These are phyloP conservation scores for Melinaea marsaeus DNA, from an alignment of 2,888 invertebrate species.

Conservation along the genomic window DNA sequence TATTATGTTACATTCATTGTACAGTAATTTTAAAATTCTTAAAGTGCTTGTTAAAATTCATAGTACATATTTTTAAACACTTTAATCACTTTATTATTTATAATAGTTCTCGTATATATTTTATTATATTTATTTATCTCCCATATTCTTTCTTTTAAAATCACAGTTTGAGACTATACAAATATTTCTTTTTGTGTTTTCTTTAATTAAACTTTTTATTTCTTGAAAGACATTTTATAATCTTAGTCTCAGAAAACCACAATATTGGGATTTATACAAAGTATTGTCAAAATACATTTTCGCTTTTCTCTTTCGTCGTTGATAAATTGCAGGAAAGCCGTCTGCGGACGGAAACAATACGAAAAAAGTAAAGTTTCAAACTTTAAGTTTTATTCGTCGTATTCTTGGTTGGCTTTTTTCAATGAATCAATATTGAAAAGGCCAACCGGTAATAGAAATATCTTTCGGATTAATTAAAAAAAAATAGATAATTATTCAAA, in stretches of 20 bases:
- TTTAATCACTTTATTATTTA: no score
- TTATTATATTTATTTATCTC: no score
- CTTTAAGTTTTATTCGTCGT: slow-evolving; percentile 31
- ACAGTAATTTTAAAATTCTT: no score
- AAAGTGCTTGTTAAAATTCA: no score
- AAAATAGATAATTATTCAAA: slow-evolving; percentile 11
- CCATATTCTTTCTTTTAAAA: neutral
- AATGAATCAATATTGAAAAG: slow-evolving; percentile 22
- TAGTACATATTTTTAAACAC: no score
- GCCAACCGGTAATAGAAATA: no score
- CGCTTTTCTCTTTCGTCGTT: slow-evolving; percentile 29
- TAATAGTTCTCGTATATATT: no score
- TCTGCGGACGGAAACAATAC: slow-evolving; percentile 33
- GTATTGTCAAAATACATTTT: slow-evolving; percentile 21
- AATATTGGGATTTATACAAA: slow-evolving; percentile 32
- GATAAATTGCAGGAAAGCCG: slow-evolving; percentile 35
- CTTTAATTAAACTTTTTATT: slow-evolving; percentile 21
- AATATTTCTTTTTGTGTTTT: neutral
- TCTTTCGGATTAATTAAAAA: no score
- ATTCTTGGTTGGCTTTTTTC: slow-evolving; percentile 14
- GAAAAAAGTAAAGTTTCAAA: slow-evolving; percentile 30
- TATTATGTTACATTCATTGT: no score
- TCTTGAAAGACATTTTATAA: slow-evolving; percentile 12
- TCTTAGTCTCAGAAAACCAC: slow-evolving; percentile 18
- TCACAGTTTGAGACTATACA: neutral